These are phyloP conservation scores for Trichacis sp. DNA, from an alignment of 2,888 invertebrate genomes.

Conservation along the genomic window DNA sequence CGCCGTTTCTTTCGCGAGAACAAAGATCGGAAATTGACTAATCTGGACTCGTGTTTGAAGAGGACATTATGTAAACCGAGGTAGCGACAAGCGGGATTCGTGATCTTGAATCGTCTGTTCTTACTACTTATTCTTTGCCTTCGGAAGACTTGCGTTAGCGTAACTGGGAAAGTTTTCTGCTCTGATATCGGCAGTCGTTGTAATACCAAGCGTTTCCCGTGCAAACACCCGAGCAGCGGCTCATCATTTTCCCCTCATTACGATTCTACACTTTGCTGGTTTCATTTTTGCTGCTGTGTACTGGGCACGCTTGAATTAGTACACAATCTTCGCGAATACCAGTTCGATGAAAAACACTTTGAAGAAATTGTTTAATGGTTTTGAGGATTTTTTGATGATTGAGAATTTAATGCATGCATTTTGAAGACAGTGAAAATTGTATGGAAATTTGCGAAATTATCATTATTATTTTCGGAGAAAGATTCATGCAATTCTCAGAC, in stretches of 20 bases:
- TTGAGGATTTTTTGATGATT: too few relatives aligned
- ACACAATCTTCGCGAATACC: too few relatives aligned
- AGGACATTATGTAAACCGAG: slow-evolving; percentile 37
- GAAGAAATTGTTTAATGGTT: too few relatives aligned
- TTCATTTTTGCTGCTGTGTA: slow-evolving; percentile 30
- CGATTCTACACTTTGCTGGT: slow-evolving; percentile 39
- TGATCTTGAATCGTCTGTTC: slow-evolving; percentile 38
- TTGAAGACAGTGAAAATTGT: too few relatives aligned
- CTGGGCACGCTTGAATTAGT: too few relatives aligned
- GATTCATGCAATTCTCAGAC: too few relatives aligned
- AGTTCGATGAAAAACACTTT: too few relatives aligned
- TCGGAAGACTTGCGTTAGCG: slow-evolving; percentile 37
- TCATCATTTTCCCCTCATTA: slow-evolving; percentile 41
- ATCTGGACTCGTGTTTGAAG: slow-evolving; percentile 19
- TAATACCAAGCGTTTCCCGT: slow-evolving; percentile 33
- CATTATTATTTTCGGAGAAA: too few relatives aligned
- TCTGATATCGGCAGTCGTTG: slow-evolving; percentile 37
- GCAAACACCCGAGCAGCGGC: slow-evolving; percentile 40
- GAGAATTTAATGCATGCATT: too few relatives aligned
- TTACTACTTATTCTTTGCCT: slow-evolving; percentile 41
- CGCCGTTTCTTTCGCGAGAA: not conserved
- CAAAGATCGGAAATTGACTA: slow-evolving; percentile 2
- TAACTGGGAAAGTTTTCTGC: slow-evolving; percentile 41
- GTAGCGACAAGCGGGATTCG: slow-evolving; percentile 31
- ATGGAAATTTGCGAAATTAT: too few relatives aligned